A percentile compares a stretch with the other conserved stretches of the same genome.
Conservation (phyloP, 2,113 vertebrate genomes). For the Eleginops maclovinus region DNA sequence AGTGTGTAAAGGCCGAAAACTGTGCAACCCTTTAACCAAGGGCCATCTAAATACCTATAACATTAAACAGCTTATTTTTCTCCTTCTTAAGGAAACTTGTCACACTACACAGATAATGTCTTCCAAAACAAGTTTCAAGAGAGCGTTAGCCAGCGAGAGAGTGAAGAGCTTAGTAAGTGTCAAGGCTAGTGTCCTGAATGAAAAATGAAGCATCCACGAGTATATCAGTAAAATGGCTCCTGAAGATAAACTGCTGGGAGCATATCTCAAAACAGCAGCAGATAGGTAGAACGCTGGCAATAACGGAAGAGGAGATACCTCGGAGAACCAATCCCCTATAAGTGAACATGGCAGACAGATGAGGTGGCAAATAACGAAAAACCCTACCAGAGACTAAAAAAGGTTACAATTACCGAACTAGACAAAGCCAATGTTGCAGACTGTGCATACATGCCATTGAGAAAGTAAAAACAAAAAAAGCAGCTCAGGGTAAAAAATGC, state of each 20-base stretch:
- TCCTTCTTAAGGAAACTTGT: not conserved
- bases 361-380: not conserved
- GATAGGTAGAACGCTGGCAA: not conserved
- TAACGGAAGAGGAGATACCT: not conserved
- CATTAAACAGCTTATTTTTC: conserved; percentile 2
- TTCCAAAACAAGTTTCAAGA: not conserved
- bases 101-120: not conserved
- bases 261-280: conserved; percentile 17
- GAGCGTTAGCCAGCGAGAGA: conserved; percentile 8
- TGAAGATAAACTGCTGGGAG: conserved; percentile 33
- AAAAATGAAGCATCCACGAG: conserved; percentile 21
- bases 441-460: not conserved
- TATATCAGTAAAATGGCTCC: conserved; percentile 1
- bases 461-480: not conserved
- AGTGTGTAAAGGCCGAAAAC: too few relatives aligned
- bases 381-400: not conserved
- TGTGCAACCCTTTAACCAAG: not conserved
- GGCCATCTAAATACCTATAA: not conserved
- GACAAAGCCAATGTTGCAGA: not conserved
- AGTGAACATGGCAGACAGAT: not conserved
- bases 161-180: not conserved
- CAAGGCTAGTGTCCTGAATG: conserved; percentile 24
- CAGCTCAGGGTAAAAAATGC: not conserved
- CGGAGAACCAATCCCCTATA: not conserved
- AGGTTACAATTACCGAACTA: not conserved